Evolutionary conservation across 2,797 vertebrate genomes (phyloP), one percentile per base, ranked within the genome.

Genomic region (Neolamprologus multifasciatus): DNA sequence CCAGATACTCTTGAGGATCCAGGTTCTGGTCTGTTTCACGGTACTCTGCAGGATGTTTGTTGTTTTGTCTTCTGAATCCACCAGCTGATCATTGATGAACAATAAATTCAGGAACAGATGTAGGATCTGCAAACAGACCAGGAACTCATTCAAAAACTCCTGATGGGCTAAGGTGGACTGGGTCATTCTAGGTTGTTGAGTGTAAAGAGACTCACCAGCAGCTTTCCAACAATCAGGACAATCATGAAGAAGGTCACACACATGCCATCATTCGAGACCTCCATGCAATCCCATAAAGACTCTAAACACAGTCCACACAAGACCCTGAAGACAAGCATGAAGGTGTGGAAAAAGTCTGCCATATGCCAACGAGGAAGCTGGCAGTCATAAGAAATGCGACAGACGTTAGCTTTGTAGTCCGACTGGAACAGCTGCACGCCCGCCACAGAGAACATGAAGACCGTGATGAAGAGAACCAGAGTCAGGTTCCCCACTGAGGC

Each of bases 251-350:
- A 97, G 0, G 95, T 85, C 79, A 98, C 95, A 85, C 98, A 99
- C 94, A 96, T 93, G 84, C 93, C 7, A 87, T 96, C 96, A 19
- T 96, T 96, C 0, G 96, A 97, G 6, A 98, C 97, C 59, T 97
- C 84, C 98, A 99, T 99, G 89, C 98, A 99, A 88, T 98, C 97
- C 98, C 97, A 98, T 97, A 98, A 96, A 3, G 95, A 97, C 93
- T 98, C 97, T 50, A 98, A 97, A 98, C 98, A 98, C 87, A 97
- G 97, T 7, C 97, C 98, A 0, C 96, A 98, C 79, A 99, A 94
- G 82, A 97, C 94, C 52, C 97, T 96, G 95, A 98, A 97, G 92
- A 99, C 88, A 2, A 98, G 96, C 84, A 98, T 95, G 95, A 98
- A 97, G 21, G 97, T 91, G 81, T 98, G 98, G 50, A 52, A 52